phyloP scores from a whole-genome alignment of 2,888 invertebrate species.

The Chloroclystis v-ata region DNA sequence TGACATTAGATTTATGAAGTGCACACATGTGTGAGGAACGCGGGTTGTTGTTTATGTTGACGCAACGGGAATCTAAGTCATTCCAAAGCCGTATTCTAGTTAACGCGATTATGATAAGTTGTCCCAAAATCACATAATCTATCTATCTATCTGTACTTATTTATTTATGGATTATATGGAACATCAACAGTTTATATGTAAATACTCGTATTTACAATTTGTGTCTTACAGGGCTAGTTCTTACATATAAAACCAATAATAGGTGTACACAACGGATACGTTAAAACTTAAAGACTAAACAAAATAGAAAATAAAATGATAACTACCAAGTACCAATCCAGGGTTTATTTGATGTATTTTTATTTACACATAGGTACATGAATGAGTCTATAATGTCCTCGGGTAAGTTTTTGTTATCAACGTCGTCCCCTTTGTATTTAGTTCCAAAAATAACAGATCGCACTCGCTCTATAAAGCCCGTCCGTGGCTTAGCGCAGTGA shows the following conservation, averaged over 20 bases:
- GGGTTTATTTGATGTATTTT: constrained; percentile 5
- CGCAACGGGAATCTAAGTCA: constrained; percentile 48
- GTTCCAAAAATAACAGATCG: constrained; percentile 43
- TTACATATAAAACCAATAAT: too few relatives aligned
- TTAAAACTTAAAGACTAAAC: too few relatives aligned
- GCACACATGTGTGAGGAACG: constrained; percentile 67
- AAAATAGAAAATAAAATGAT: too few relatives aligned
- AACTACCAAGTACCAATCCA: too few relatives aligned
- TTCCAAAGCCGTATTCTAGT: constrained; percentile 37
- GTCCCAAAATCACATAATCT: too few relatives aligned
- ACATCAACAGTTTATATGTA: too few relatives aligned
- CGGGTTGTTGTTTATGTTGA: constrained; percentile 50
- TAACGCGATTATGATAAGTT: constrained; percentile 31
- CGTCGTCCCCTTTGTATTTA: constrained; percentile 23
- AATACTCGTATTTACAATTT: too few relatives aligned
- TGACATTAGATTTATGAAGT: constrained; percentile 74
- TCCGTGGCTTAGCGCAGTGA: constrained; percentile 51
- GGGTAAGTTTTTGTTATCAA: constrained; percentile 25
- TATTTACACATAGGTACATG: constrained; percentile 2
- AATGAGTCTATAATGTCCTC: constrained; percentile 4
- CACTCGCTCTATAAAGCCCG: constrained; percentile 47
- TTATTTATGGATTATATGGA: too few relatives aligned
- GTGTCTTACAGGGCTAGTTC: too few relatives aligned
- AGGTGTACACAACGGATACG: too few relatives aligned
- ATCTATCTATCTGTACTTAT: too few relatives aligned